Evolutionary conservation across 2,113 vertebrate species (phyloP).

Genomic region (Trichomycterus rosablanca): DNA sequence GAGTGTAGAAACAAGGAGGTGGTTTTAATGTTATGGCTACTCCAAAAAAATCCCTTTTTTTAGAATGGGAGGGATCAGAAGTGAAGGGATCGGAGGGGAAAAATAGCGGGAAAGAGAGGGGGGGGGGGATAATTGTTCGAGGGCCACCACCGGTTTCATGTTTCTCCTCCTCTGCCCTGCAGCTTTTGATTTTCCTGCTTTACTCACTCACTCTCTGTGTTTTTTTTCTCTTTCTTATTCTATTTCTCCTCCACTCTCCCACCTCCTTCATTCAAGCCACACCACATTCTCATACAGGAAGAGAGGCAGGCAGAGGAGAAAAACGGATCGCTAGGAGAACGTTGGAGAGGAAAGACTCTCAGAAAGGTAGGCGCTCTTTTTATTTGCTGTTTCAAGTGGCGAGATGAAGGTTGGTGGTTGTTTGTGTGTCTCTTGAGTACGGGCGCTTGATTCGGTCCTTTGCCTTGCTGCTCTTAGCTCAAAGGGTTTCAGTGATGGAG

Average conservation of each 20-base stretch:
- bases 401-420: background rate
- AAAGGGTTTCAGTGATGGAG: background rate
- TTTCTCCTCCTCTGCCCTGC: conserved; percentile 40
- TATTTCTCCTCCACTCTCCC: conserved; percentile 11
- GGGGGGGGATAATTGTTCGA: conserved; percentile 37
- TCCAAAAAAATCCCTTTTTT: no score
- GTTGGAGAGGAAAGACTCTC: background rate
- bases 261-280: conserved; percentile 37
- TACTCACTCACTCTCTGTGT: conserved; percentile 7
- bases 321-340: conserved; percentile 21
- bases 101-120: conserved; percentile 22
- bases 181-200: conserved; percentile 35
- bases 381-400: background rate
- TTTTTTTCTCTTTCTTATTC: conserved; percentile 11
- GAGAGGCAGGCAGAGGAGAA: conserved; percentile 28
- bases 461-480: background rate
- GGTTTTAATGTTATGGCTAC: no score
- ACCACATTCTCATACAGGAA: conserved; percentile 39
- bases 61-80: conserved; percentile 32
- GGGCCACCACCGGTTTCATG: conserved; percentile 39
- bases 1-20: no score
- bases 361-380: conserved; percentile 32
- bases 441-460: background rate
- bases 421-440: background rate
- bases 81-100: conserved; percentile 9